Evolutionary conservation across 2,113 vertebrate genomes (phyloP).

Genomic region (Ursus arctos): DNA sequence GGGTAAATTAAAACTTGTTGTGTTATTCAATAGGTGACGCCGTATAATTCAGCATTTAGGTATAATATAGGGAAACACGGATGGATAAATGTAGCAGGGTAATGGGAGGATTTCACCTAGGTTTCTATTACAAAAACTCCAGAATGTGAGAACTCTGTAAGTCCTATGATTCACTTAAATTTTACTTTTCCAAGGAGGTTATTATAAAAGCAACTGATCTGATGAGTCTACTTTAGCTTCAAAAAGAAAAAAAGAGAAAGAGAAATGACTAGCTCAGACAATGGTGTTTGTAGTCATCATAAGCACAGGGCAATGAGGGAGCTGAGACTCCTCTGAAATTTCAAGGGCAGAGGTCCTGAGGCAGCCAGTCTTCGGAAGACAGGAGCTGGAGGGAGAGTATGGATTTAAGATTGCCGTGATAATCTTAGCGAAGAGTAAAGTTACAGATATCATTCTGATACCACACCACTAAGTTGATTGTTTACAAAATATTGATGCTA

Average conservation of each 20-base stretch:
- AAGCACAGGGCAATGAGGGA: not conserved
- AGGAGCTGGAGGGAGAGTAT: fast-evolving
- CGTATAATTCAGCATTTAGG: not conserved
- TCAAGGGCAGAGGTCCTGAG: not conserved
- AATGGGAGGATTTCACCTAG: not conserved
- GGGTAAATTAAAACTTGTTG: not conserved
- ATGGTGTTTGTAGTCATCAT: not conserved
- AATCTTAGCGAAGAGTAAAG: not conserved
- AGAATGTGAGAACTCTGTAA: not conserved
- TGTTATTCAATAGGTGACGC: not conserved
- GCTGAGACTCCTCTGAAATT: not conserved
- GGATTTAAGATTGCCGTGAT: not conserved
- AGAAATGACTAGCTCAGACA: not conserved
- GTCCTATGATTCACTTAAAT: not conserved
- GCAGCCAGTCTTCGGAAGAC: not conserved
- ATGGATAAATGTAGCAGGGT: not conserved
- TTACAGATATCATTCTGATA: not conserved
- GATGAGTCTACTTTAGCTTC: not conserved
- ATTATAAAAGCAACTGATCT: not conserved
- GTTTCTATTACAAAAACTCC: not conserved
- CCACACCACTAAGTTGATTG: not conserved
- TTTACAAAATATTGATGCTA: not conserved
- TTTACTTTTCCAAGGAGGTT: not conserved
- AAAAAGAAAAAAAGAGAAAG: not conserved
- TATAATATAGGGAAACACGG: not conserved